Conservation (phyloP, 2,888 invertebrate genomes). For the Dioctria rufipes region DNA sequence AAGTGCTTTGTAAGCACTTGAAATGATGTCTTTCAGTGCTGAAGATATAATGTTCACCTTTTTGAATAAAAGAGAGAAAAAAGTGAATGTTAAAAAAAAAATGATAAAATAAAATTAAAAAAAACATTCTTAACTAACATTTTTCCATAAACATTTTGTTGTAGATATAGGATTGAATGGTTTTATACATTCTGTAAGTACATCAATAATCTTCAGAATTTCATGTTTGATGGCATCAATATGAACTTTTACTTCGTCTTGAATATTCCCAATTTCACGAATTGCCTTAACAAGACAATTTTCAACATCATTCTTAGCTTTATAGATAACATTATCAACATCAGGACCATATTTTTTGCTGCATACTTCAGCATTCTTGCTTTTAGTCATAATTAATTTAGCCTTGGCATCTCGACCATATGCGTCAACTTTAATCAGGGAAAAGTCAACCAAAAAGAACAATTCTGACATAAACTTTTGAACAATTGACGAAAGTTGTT, state of each 20-base stretch:
- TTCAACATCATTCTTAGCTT: not conserved
- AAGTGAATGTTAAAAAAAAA: not conserved
- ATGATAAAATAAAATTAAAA: not conserved
- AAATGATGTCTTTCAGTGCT: not conserved
- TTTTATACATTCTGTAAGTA: not conserved
- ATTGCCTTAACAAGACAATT: slow-evolving; percentile 18
- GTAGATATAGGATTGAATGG: slow-evolving; percentile 11
- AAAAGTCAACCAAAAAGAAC: not conserved
- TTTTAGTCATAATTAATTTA: not conserved
- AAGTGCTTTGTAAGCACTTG: not conserved
- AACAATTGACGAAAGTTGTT: not conserved
- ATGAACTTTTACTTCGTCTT: not conserved
- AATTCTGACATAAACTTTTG: not conserved
- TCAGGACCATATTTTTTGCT: not conserved
- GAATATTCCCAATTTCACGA: not conserved
- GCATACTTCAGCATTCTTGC: not conserved
- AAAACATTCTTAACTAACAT: slow-evolving; percentile 1
- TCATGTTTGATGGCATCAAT: slow-evolving; percentile 1
- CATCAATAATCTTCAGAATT: not conserved
- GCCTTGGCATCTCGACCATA: not conserved
- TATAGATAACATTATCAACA: not conserved
- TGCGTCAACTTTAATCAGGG: not conserved
- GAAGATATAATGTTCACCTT: not conserved
- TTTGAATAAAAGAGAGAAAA: not conserved
- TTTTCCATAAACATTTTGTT: not conserved